These are phyloP conservation scores for Sturnus vulgaris DNA, from an alignment of 2,113 vertebrate genomes.

Conservation along the genomic window DNA sequence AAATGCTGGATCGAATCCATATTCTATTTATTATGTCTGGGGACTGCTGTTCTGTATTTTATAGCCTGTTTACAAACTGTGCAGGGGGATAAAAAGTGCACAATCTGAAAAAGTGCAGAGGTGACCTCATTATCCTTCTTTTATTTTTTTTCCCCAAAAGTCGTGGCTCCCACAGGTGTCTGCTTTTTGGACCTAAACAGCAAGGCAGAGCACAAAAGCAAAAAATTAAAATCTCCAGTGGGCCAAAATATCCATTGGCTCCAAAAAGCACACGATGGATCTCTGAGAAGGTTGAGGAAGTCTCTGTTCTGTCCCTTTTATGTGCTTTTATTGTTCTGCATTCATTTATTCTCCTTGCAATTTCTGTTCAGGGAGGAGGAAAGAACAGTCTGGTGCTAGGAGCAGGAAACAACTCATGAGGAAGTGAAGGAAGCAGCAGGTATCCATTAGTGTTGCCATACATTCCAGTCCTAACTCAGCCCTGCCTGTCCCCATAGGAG, in stretches of 20 bases:
- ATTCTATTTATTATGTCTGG: constrained; percentile 42
- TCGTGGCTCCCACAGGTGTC: neutral
- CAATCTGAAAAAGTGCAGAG: neutral
- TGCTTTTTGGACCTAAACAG: neutral
- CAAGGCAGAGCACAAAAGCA: neutral
- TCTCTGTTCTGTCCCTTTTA: neutral
- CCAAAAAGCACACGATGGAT: neutral
- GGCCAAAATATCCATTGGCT: neutral
- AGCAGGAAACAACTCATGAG: neutral
- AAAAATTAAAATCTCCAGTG: neutral
- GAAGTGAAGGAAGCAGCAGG: neutral
- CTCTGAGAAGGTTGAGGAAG: neutral
- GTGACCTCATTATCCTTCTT: neutral
- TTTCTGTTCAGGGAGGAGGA: neutral
- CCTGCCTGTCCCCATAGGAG: neutral
- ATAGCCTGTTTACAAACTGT: constrained; percentile 22
- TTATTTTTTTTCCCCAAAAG: neutral
- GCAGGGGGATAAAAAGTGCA: neutral
- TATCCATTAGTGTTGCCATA: neutral
- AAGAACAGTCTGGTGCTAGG: neutral
- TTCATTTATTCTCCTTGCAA: neutral
- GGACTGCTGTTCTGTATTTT: constrained; percentile 27
- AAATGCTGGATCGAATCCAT: constrained; percentile 18
- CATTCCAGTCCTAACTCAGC: neutral
- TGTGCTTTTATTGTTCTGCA: neutral